These are phyloP conservation scores for Pollachius pollachius DNA, from an alignment of 2,113 vertebrate species.

Conservation along the genomic window DNA sequence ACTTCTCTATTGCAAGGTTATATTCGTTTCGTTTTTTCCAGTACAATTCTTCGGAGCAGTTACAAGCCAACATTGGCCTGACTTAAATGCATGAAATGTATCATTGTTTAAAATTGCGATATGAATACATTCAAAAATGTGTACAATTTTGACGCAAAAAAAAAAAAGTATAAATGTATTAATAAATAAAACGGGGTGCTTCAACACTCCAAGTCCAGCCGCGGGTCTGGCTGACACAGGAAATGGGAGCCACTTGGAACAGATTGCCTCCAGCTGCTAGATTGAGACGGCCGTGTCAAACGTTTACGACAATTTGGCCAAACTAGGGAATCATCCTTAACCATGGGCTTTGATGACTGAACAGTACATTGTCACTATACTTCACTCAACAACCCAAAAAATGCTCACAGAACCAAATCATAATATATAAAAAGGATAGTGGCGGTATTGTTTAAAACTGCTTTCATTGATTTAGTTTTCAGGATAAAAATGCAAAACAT, in stretches of 20 bases:
- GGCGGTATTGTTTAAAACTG: not conserved
- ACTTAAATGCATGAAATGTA: not conserved
- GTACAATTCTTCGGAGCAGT: not conserved
- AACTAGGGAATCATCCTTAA: constrained; percentile 27
- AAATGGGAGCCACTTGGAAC: constrained; percentile 51
- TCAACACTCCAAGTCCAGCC: not conserved
- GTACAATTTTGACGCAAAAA: not conserved
- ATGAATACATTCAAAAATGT: too few species aligned
- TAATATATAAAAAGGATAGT: not conserved
- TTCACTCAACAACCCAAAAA: not conserved
- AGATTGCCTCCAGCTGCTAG: constrained; percentile 46
- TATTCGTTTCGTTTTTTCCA: too few species aligned
- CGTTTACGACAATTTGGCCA: constrained; percentile 46
- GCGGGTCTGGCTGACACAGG: constrained; percentile 61
- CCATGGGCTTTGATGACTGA: constrained; percentile 30
- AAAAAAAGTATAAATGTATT: not conserved
- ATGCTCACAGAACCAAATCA: not conserved
- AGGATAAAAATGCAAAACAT: too few species aligned
- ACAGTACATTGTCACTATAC: not conserved
- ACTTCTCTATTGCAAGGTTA: too few species aligned
- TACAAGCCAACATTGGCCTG: not conserved
- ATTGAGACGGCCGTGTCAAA: constrained; percentile 44
- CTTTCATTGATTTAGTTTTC: too few species aligned
- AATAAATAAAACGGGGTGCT: not conserved
- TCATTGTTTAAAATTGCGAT: too few species aligned